Evolutionary conservation across 64 coral and sea anemone species (phyloP), one percentile per base, ranked within the genome.

Genomic region (Montipora sp.): DNA sequence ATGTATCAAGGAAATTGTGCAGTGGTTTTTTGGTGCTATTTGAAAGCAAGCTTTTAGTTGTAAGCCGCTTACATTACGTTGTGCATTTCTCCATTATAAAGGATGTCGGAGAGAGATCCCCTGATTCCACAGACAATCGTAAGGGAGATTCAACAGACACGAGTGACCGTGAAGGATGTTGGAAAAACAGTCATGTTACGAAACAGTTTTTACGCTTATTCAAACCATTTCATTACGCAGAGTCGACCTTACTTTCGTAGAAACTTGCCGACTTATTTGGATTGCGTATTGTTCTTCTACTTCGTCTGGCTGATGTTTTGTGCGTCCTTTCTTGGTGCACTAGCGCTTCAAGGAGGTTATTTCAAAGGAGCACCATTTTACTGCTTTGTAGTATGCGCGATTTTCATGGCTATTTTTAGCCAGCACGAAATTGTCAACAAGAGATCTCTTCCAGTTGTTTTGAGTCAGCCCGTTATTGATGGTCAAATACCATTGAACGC

Each of bases 191-290:
- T 94, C 47, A 67, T 48, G 27, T 59, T 93, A n/a, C n/a, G 83
- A 45, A 80, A 91, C 15, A 48, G 51, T 16, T 53, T 60, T 18
- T 89, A 94, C 44, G 78, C 82, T 16, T 48, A 73, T 24, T 51
- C 92, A 81, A 96, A 96, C 67, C 95, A 96, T 76, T 94, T 89
- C 77, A 94, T 96, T 73, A 96, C 75, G 6, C 92, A 96, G 47
- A 91, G 88, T 15, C 81, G 89, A 65, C 83, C 83, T 2, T 96
- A 94, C 59, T 94, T 94, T 77, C 92, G 87, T 19, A 77, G n/a
- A 73, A 87, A 90, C 23, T 75, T 96, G 51, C 45, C 22, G 5
- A 86, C 84, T n/a, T 96, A 96, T 77, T 76, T 91, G 16, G 53
- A 91, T 55, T 94, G 75, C 75, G 13, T 27, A 10, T 27, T 5